These are phyloP conservation scores for Microcebus murinus DNA, from an alignment of 2,113 vertebrate species.

Conservation along the genomic window DNA sequence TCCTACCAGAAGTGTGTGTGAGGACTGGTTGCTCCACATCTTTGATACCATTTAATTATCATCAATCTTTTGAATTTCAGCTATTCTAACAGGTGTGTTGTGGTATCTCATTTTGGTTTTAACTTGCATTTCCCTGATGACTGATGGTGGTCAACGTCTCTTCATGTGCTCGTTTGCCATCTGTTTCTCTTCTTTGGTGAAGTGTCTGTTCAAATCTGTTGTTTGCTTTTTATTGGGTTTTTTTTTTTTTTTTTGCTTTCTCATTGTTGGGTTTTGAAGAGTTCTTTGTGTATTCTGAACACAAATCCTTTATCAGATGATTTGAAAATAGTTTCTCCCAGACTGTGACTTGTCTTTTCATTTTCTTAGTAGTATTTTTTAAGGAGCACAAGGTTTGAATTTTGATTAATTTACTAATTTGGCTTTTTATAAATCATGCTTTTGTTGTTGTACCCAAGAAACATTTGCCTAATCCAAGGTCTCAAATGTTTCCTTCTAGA, in stretches of 20 bases:
- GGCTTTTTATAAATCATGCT: neutral
- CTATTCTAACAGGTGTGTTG: neutral
- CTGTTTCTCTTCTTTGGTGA: neutral
- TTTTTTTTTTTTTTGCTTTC: neutral
- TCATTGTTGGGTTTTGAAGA: neutral
- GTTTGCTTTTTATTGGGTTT: neutral
- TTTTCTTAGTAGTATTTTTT: neutral
- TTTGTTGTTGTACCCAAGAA: neutral
- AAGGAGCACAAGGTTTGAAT: neutral
- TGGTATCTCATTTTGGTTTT: neutral
- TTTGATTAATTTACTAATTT: neutral
- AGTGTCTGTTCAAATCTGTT: neutral
- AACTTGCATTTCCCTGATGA: neutral
- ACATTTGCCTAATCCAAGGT: neutral
- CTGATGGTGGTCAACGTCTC: neutral
- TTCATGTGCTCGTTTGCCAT: neutral
- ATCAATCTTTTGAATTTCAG: neutral
- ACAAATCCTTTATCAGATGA: neutral
- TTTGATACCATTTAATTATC: neutral
- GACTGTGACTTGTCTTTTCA: neutral
- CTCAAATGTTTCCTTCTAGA: neutral
- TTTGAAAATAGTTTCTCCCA: neutral
- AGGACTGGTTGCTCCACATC: neutral
- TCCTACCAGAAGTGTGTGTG: neutral
- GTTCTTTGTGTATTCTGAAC: neutral